Evolutionary conservation across 92 coral and sea anemone genomes (phyloP).

Genomic region (Isaurus tuberculatus): DNA sequence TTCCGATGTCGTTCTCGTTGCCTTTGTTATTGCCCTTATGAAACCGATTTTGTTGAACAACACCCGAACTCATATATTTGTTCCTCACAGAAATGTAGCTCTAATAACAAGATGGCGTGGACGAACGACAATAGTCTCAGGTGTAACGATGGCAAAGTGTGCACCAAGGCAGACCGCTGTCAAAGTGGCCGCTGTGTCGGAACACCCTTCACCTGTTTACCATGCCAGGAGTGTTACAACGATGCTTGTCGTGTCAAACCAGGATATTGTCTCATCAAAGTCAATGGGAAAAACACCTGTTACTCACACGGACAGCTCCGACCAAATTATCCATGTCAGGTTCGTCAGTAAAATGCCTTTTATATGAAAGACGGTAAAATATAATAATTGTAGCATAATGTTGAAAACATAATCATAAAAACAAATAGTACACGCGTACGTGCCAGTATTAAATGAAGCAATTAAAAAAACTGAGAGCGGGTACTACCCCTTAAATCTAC

Average conservation of each 20-base stretch:
- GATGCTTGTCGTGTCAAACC: conserved; percentile 73
- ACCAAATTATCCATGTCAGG: conserved; percentile 89
- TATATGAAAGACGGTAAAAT: neutral
- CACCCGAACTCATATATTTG: neutral
- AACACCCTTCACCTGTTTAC: conserved; percentile 76
- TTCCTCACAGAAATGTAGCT: conserved; percentile 64
- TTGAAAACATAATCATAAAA: too few relatives aligned
- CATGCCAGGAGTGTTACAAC: conserved; percentile 79
- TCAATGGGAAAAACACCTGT: conserved; percentile 62
- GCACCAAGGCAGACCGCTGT: conserved; percentile 79
- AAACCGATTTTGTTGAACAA: neutral
- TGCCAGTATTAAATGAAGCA: too few relatives aligned
- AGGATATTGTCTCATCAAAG: conserved; percentile 70
- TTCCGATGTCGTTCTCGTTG: neutral
- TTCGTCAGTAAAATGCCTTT: conserved; percentile 5
- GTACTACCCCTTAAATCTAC: too few relatives aligned
- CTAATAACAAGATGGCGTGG: conserved; percentile 67
- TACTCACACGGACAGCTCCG: conserved; percentile 65
- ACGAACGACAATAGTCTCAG: conserved; percentile 63
- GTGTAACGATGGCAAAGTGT: conserved; percentile 73
- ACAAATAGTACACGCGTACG: too few relatives aligned
- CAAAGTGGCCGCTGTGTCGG: conserved; percentile 73
- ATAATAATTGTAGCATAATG: too few relatives aligned
- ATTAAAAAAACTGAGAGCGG: too few relatives aligned
- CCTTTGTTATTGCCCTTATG: neutral